Evolutionary conservation across 1,140 invertebrate genomes (phyloP).

Genomic region (Caenorhabditis remanei): DNA sequence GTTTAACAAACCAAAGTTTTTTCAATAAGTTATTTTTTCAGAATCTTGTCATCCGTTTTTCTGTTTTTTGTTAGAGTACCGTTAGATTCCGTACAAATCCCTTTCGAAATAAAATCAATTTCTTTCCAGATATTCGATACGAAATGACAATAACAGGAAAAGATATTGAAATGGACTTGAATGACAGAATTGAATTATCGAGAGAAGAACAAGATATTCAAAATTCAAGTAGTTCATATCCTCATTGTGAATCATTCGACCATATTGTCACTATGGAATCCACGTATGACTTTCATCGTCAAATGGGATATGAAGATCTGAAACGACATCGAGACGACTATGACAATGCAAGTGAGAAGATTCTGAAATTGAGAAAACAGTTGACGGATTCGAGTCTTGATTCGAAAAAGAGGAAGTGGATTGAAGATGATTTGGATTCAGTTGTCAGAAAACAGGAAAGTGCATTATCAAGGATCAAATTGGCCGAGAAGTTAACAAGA

Average conservation of each 20-base stretch:
- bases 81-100: no score
- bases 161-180: not conserved
- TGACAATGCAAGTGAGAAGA: constrained; percentile 18
- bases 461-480: not conserved
- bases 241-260: not conserved
- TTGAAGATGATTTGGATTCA: constrained; percentile 18
- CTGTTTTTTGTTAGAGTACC: no score
- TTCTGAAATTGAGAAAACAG: not conserved
- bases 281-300: constrained; percentile 29
- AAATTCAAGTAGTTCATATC: constrained; percentile 8
- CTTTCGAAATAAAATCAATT: no score
- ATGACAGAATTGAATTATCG: not conserved
- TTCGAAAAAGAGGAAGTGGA: constrained; percentile 36
- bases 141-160: not conserved
- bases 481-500: not conserved
- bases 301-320: not conserved
- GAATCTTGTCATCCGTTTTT: no score
- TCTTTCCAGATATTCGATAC: no score
- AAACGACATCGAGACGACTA: constrained; percentile 20
- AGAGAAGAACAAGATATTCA: not conserved
- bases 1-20: no score
- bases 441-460: constrained; percentile 18
- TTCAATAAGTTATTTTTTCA: no score
- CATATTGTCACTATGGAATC: constrained; percentile 17
- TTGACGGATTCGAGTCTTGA: not conserved